Evolutionary conservation across 2,113 vertebrate genomes (phyloP).

Genomic region (Percopsis transmontana): DNA sequence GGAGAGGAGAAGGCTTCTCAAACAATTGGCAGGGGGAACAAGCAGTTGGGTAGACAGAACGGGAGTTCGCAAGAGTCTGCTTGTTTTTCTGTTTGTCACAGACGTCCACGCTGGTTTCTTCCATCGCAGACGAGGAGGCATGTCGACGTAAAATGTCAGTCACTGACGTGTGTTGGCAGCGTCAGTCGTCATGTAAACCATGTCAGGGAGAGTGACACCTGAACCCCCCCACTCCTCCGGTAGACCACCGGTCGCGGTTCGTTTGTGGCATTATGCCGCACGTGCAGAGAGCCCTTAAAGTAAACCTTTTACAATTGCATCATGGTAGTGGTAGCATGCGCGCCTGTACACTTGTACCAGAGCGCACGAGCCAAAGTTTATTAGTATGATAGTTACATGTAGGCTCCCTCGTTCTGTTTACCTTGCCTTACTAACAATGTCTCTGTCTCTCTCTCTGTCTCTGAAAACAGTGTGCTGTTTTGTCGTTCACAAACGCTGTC

Average conservation of each 20-base stretch:
- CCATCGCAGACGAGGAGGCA: slow-evolving; percentile 13
- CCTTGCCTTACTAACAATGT: not conserved
- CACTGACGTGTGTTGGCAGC: slow-evolving; percentile 28
- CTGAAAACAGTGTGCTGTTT: slow-evolving; percentile 88
- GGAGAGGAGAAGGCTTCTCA: slow-evolving; percentile 38
- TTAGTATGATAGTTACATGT: not conserved
- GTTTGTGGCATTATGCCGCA: too few relatives aligned
- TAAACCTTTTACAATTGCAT: too few relatives aligned
- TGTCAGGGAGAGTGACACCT: slow-evolving; percentile 36
- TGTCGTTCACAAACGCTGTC: slow-evolving; percentile 94
- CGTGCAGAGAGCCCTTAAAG: too few relatives aligned
- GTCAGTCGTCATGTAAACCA: slow-evolving; percentile 46
- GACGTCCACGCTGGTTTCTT: slow-evolving; percentile 47
- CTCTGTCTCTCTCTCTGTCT: slow-evolving; percentile 8
- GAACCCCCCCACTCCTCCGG: too few relatives aligned
- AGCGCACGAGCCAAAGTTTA: slow-evolving; percentile 12
- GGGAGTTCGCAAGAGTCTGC: slow-evolving; percentile 40
- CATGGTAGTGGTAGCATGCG: too few relatives aligned
- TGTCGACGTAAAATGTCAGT: slow-evolving; percentile 46
- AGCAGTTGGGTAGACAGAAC: slow-evolving; percentile 23
- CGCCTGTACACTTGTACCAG: not conserved
- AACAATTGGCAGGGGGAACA: slow-evolving; percentile 38
- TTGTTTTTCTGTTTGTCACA: slow-evolving; percentile 37
- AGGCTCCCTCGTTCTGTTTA: slow-evolving; percentile 1
- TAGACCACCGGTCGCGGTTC: too few relatives aligned